Evolutionary conservation across 2,888 invertebrate genomes (phyloP).

Genomic region (Monoplex corrugatus): DNA sequence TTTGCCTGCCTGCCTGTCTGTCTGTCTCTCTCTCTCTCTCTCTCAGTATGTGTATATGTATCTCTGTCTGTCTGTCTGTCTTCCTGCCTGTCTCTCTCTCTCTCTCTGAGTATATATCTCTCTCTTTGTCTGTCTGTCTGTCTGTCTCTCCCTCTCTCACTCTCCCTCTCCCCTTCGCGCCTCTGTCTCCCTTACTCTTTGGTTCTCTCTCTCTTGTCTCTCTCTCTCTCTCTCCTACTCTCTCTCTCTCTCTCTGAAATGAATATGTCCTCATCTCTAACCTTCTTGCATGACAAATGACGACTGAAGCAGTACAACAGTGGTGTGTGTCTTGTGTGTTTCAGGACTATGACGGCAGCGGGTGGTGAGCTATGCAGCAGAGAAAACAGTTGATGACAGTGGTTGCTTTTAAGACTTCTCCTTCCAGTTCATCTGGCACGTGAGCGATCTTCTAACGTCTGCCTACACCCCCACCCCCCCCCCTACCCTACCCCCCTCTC

Average conservation of each 20-base stretch:
- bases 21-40: neutral
- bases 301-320: too few relatives aligned
- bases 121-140: too few relatives aligned
- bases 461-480: neutral
- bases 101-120: too few relatives aligned
- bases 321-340: neutral
- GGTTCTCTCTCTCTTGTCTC: conserved; percentile 12
- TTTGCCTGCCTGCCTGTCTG: conserved; percentile 31
- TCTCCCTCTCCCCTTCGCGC: too few relatives aligned
- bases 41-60: neutral
- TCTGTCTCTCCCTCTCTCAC: too few relatives aligned
- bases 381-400: conserved; percentile 17
- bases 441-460: neutral
- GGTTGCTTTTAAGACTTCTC: neutral
- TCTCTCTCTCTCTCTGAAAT: neutral
- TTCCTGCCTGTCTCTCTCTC: too few relatives aligned
- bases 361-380: conserved; percentile 8
- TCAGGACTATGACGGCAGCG: neutral
- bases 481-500: neutral
- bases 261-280: too few relatives aligned
- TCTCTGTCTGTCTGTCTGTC: neutral
- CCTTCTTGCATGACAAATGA: too few relatives aligned
- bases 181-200: conserved; percentile 17
- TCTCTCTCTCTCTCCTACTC: conserved; percentile 22
- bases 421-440: neutral